phyloP scores from a whole-genome alignment of 2,888 invertebrate genomes.

The Tachina lurida region DNA sequence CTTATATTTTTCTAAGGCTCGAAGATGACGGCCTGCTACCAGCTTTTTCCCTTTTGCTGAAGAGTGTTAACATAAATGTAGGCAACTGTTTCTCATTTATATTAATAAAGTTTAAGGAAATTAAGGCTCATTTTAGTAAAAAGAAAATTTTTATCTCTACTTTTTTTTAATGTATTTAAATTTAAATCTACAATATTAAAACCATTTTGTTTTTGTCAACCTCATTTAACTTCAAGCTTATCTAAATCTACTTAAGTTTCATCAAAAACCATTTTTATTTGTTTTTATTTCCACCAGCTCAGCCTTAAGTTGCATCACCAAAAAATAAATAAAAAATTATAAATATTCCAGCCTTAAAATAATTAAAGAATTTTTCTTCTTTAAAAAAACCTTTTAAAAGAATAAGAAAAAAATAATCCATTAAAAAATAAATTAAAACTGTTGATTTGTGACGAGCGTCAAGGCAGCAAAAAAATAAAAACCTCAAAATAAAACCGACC shows the following conservation, averaged over 20 bases:
- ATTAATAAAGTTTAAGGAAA: too few species aligned
- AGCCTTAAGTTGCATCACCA: conserved; percentile 1
- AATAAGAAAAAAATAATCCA: background rate
- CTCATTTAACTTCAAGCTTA: background rate
- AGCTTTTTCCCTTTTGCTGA: too few species aligned
- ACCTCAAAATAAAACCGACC: background rate
- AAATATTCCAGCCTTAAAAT: conserved; percentile 3
- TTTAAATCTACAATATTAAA: background rate
- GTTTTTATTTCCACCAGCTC: background rate
- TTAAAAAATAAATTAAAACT: conserved; percentile 29
- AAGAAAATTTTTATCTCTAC: too few species aligned
- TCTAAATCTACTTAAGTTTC: conserved; percentile 2
- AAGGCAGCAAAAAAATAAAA: background rate
- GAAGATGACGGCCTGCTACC: too few species aligned
- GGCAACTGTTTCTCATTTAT: too few species aligned
- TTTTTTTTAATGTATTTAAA: too few species aligned
- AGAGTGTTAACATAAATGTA: too few species aligned
- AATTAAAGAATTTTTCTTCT: conserved; percentile 29
- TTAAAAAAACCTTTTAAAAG: background rate
- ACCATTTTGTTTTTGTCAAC: background rate
- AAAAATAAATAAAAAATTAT: background rate
- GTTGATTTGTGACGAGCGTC: conserved; percentile 24
- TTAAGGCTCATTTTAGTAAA: too few species aligned
- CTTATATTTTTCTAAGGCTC: too few species aligned
- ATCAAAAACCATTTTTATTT: background rate